Percentiles rank a stretch among this genome's conserved stretches.
These are phyloP conservation scores for Siniperca knerii DNA, from an alignment of 2,113 vertebrate genomes.

Conservation along the genomic window DNA sequence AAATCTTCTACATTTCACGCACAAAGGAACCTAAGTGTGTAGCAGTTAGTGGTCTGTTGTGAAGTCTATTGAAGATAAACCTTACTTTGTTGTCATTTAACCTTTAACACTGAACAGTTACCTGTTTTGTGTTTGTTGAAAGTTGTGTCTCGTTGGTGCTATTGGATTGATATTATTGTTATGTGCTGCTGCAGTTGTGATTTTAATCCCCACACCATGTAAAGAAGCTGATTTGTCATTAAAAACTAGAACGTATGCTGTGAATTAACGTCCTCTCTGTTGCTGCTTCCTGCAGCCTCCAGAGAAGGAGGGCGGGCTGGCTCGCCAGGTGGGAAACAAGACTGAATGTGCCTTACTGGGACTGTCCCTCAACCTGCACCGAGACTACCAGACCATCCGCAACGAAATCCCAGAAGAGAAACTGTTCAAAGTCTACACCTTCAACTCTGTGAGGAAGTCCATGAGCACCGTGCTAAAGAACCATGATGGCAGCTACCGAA, in stretches of 20 bases:
- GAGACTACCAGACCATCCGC: conserved; percentile 94
- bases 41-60: background rate
- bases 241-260: background rate
- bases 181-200: background rate
- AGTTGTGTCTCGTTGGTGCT: background rate
- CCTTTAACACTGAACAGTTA: background rate
- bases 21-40: too few relatives aligned
- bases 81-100: background rate
- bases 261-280: background rate
- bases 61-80: background rate
- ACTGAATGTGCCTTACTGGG: conserved; percentile 99
- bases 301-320: conserved; percentile 96
- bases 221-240: background rate
- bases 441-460: conserved; percentile 98
- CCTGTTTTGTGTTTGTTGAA: background rate
- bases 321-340: conserved; percentile 98
- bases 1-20: too few relatives aligned
- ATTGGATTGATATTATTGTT: background rate
- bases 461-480: conserved; percentile 98
- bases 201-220: background rate
- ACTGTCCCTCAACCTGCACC: conserved; percentile 89
- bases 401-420: conserved; percentile 95
- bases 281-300: conserved; percentile 85
- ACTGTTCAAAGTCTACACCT: conserved; percentile 98
- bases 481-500: conserved; percentile 93